Conservation (phyloP, 2,113 vertebrate species). For the Hippolais icterina region DNA sequence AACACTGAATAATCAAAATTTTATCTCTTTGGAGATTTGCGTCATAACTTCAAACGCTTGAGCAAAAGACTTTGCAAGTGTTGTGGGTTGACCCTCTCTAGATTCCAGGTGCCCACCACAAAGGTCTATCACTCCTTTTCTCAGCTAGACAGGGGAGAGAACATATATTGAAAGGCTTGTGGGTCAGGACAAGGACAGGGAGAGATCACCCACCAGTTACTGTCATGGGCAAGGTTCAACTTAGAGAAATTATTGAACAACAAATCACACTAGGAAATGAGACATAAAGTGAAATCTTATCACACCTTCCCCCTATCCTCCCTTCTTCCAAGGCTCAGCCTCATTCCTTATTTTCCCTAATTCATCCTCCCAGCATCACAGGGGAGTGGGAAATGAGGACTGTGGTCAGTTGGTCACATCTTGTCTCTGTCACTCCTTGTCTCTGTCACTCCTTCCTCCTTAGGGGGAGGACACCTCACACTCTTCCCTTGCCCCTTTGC, state of each 20-base stretch:
- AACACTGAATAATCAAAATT: constrained; percentile 7
- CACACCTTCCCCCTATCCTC: background rate
- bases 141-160: background rate
- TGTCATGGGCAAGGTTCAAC: background rate
- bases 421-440: background rate
- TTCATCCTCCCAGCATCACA: background rate
- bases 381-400: background rate
- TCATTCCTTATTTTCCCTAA: background rate
- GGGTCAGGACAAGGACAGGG: background rate
- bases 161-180: background rate
- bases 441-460: background rate
- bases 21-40: background rate
- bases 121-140: background rate
- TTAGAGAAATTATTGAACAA: background rate
- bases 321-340: background rate
- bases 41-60: background rate
- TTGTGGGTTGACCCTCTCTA: background rate
- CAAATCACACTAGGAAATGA: background rate
- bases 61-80: background rate
- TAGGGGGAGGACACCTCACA: background rate
- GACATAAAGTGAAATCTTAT: background rate
- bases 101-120: background rate
- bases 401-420: background rate
- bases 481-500: background rate
- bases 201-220: background rate